Conservation (phyloP, 2,797 vertebrate species). For the Heteromormyrus szaboi region DNA sequence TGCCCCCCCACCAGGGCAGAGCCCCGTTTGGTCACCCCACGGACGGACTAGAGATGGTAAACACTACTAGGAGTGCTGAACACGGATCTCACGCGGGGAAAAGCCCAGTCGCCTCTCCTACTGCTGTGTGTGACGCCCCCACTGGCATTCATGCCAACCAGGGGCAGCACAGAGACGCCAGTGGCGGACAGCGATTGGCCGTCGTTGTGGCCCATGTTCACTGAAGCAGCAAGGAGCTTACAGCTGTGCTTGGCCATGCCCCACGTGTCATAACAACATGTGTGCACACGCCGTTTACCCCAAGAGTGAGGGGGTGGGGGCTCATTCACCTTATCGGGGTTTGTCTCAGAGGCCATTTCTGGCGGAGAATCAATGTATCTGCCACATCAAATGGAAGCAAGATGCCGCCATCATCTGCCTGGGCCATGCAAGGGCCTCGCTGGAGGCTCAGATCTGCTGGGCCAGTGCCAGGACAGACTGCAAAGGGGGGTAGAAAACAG, state of each 20-base stretch:
- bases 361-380: background rate
- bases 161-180: background rate
- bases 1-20: background rate
- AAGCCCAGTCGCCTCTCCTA: background rate
- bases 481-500: background rate
- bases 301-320: background rate
- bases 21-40: background rate
- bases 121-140: background rate
- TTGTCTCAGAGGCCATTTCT: background rate
- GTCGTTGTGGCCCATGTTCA: background rate
- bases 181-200: background rate
- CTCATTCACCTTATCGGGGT: background rate
- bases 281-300: background rate
- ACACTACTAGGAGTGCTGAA: background rate
- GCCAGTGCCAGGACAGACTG: background rate
- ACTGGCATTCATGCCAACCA: background rate
- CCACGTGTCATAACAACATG: background rate
- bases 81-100: background rate
- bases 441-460: background rate
- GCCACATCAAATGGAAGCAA: background rate
- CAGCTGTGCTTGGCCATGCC: background rate
- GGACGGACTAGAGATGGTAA: background rate
- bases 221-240: background rate
- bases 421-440: background rate
- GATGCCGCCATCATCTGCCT: conserved; percentile 4